These are phyloP conservation scores for Nannospalax galili DNA, from an alignment of 2,113 vertebrate genomes.

Conservation along the genomic window DNA sequence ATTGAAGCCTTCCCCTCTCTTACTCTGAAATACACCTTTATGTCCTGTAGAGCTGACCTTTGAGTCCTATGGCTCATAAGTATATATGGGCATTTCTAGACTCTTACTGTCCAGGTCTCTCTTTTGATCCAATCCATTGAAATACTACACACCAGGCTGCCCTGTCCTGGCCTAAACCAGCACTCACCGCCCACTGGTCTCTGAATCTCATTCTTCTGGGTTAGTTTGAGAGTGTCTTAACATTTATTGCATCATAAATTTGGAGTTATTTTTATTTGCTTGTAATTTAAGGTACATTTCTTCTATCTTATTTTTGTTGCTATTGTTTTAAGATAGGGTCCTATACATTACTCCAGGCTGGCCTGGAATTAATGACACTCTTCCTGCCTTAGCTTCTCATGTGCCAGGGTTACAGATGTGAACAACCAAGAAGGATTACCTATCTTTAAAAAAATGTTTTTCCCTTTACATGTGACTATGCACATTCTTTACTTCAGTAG, in stretches of 20 bases:
- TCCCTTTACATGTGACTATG: neutral
- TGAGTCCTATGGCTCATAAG: neutral
- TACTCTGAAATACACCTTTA: neutral
- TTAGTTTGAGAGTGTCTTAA: neutral
- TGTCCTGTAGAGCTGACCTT: neutral
- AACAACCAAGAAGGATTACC: neutral
- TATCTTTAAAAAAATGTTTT: no score
- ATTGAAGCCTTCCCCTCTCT: neutral
- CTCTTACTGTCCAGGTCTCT: neutral
- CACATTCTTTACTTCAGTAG: neutral
- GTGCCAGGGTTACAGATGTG: neutral
- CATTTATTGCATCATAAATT: neutral
- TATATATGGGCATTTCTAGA: neutral
- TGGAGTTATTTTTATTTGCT: neutral
- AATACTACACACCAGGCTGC: neutral
- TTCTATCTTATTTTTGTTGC: neutral
- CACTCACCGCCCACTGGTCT: fast-evolving
- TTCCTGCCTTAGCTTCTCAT: neutral
- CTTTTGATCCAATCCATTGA: neutral
- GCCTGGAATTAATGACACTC: neutral
- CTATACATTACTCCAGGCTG: neutral
- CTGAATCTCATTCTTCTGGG: neutral
- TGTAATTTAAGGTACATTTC: neutral
- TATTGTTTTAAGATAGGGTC: neutral
- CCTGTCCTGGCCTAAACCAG: neutral